Percentiles rank a stretch among this genome's conserved stretches.
Evolutionary conservation across 2,797 vertebrate species (phyloP).

Genomic region (Poecilia gillii): DNA sequence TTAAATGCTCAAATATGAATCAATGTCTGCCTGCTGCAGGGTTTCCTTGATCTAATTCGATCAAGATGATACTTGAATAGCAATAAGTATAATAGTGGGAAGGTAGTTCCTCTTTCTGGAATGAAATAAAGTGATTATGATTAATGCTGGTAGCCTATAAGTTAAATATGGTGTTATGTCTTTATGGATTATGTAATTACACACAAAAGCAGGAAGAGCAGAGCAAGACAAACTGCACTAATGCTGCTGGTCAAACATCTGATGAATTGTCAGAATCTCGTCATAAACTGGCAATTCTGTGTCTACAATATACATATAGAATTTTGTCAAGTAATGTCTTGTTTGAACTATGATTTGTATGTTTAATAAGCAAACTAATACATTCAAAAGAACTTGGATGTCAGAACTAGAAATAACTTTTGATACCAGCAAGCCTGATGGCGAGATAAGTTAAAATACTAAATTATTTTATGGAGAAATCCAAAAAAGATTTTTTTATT

Average conservation of each 20-base stretch:
- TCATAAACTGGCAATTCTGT: not conserved
- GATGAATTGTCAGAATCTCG: not conserved
- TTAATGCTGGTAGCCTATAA: not conserved
- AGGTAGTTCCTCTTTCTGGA: too few species aligned
- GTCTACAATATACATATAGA: not conserved
- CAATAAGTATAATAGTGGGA: too few species aligned
- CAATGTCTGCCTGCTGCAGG: too few species aligned
- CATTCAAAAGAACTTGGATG: not conserved
- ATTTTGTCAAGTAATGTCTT: not conserved
- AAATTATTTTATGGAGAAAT: not conserved
- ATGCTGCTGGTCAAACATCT: not conserved
- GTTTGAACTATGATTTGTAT: not conserved
- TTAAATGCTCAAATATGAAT: not conserved
- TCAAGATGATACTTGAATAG: too few species aligned
- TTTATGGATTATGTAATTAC: not conserved
- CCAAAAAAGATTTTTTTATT: not conserved
- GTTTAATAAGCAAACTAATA: not conserved
- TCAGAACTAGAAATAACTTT: not conserved
- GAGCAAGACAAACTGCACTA: not conserved
- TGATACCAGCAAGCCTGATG: not conserved
- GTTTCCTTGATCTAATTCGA: too few species aligned
- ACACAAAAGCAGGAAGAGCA: not conserved
- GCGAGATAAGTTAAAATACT: not conserved
- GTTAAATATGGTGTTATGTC: not conserved
- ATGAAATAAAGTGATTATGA: not conserved